phyloP scores from a whole-genome alignment of 2,113 vertebrate species.

The Struthidea cinerea region DNA sequence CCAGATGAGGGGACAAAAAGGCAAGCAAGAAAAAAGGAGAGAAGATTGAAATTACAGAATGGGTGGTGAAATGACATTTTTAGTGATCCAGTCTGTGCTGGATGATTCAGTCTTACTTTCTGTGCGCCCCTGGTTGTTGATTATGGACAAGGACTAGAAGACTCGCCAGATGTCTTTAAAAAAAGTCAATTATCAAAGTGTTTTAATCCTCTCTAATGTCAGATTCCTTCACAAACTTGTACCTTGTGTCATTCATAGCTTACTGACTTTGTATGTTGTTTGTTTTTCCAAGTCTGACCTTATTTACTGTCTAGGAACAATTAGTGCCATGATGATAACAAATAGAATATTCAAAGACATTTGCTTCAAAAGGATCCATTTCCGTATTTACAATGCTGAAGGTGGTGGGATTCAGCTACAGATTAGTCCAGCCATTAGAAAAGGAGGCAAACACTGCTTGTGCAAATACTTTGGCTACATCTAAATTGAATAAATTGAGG shows the following conservation, averaged over 20 bases:
- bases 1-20: background rate
- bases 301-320: background rate
- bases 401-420: background rate
- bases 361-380: background rate
- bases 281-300: background rate
- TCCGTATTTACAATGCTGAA: background rate
- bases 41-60: background rate
- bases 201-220: background rate
- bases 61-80: background rate
- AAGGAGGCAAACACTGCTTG: background rate
- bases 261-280: background rate
- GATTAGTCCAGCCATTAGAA: background rate
- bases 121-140: background rate
- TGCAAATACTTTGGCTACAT: background rate
- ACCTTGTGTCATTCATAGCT: background rate
- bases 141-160: background rate
- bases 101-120: background rate
- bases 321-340: background rate
- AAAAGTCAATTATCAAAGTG: background rate
- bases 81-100: background rate
- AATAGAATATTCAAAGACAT: background rate
- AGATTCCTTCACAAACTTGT: background rate
- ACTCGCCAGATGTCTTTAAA: background rate
- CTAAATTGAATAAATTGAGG: background rate
- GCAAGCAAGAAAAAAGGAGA: background rate